Base-by-base conservation (phyloP, 2,888 invertebrate genomes). In the Alloscopus bannaensis region DNA sequence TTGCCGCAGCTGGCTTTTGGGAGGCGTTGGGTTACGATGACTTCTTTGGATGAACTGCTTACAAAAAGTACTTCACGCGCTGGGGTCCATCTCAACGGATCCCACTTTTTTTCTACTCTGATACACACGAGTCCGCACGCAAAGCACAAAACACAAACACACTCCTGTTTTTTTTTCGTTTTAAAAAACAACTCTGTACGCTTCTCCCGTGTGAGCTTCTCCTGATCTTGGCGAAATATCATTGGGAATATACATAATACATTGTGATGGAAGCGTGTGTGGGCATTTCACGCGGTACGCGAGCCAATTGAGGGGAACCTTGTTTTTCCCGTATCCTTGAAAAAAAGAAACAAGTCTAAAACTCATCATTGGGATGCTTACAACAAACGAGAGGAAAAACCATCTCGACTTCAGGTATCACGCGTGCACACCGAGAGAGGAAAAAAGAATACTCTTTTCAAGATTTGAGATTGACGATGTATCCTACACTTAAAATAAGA, bases 261-360 rank as follows among this genome's bases (percentile, higher is more conserved):
- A 36, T 8, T 36, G 36, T 6, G 36, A n/a, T 6, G 36, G 36
- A 36, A 36, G 6, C 13, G 36, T 36, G 13, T 36, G 36, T n/a
- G n/a, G n/a, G n/a, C n/a, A n/a, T n/a, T n/a, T n/a, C n/a, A n/a
- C n/a, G n/a, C n/a, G n/a, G n/a, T n/a, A n/a, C n/a, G n/a, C n/a
- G n/a, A n/a, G n/a, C n/a, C n/a, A n/a, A n/a, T n/a, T n/a, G n/a
- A n/a, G n/a, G n/a, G 13, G 13, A 36, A 36, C 36, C 36, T 36
- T 36, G 36, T 36, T 36, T 36, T 36, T 36, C 36, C 36, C 8
- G 8, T 36, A 36, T 36, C 57, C 62, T 62, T 62, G 29, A 18
- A 59, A 36, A 62, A 40, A 62, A 42, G 62, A 62, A n/a, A n/a
- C n/a, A n/a, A 62, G 62, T 62, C 40, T 36, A 62, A 62, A 62